Evolutionary conservation across 2,888 invertebrate species (phyloP), one percentile per base, ranked within the genome.

Genomic region (Matsumyia berberina): DNA sequence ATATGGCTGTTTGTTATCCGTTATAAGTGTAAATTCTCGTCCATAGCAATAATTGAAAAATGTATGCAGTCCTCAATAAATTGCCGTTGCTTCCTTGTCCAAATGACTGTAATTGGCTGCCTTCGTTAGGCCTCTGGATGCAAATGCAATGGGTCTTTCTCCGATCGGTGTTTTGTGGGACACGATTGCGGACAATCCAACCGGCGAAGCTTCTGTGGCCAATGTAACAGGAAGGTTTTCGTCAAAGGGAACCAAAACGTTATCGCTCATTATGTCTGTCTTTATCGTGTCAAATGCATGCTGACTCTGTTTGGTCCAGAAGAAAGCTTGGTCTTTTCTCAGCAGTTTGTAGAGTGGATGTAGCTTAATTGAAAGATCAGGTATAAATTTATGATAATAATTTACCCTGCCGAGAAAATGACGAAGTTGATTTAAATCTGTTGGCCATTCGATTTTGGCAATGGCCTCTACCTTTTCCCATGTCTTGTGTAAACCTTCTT

Each of bases 281-380:
- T 90, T 90, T 29, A 89, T 83, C 29, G 73, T 37, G 1, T 87
- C 55, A 74, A 90, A 90, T 5, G 89, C 87, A 11, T 33, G 60
- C 24, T 62, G 60, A 12, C 60, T 89, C 5, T 86, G 55, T 2
- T 86, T 72, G 5, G 81, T 81, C 89, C 90, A 91, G 4, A 77
- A 53, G 33, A 87, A 88, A 80, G 5, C n/a, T n/a, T 37, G 15
- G 7, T 57, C 55, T 35, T 79, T 85, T 19, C 57, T 44, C 3
- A 85, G 46, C 11, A 85, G 33, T n/a, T 70, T 11, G 17, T 70
- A 57, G 4, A 46, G 67, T 17, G 39, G 37, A 12, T 39, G 37
- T 11, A 78, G 37, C 11, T 70, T 62, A 8, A 46, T 49, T 5
- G 83, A 46, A 2, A 82, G 46, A 57, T 78, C 73, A 12, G 58